Evolutionary conservation across 2,888 invertebrate species (phyloP).

Genomic region (Lithodes maja): DNA sequence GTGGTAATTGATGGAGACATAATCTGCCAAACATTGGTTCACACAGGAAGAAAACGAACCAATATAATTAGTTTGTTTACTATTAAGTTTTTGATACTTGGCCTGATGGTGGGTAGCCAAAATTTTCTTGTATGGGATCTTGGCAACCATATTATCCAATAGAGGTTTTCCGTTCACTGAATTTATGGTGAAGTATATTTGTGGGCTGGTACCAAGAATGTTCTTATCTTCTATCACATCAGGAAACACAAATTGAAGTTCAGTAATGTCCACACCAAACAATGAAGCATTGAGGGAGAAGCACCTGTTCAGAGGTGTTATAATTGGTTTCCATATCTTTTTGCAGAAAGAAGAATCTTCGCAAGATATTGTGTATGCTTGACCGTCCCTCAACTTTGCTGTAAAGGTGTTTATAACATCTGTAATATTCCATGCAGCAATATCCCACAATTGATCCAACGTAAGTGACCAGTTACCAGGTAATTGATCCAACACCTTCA

Average conservation of each 20-base stretch:
- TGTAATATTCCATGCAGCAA: conserved; percentile 39
- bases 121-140: not conserved
- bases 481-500: conserved; percentile 11
- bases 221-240: conserved; percentile 6
- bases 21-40: too few relatives aligned
- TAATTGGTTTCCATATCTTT: conserved; percentile 30
- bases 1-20: too few relatives aligned
- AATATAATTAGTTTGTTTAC: too few relatives aligned
- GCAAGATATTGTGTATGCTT: not conserved
- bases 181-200: conserved; percentile 20
- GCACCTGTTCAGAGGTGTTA: conserved; percentile 42
- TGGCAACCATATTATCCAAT: conserved; percentile 21
- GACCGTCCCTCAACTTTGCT: not conserved
- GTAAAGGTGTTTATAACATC: conserved; percentile 20
- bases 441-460: conserved; percentile 25
- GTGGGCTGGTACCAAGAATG: conserved; percentile 12
- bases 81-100: not conserved
- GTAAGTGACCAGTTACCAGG: conserved; percentile 40
- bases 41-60: too few relatives aligned
- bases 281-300: conserved; percentile 6
- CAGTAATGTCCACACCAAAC: not conserved
- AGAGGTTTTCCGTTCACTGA: not conserved
- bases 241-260: conserved; percentile 19
- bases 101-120: not conserved
- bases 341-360: not conserved